Percentiles rank a stretch among this genome's conserved stretches.
Evolutionary conservation across 2,797 vertebrate species (phyloP).

Genomic region (Dendrocincla fuliginosa): DNA sequence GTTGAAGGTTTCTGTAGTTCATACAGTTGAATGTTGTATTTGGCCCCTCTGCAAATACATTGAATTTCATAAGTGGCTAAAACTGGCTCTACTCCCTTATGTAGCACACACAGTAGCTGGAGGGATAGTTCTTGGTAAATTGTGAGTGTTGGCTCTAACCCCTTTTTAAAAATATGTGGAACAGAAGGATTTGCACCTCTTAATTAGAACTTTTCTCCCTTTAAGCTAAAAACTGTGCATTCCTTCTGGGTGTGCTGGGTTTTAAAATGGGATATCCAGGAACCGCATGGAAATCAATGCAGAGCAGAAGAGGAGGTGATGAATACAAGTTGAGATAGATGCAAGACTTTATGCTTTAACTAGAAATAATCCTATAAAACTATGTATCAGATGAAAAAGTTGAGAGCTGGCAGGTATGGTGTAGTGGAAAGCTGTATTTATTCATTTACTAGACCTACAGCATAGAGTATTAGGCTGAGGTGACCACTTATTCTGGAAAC

Average conservation of each 20-base stretch:
- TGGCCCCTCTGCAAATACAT: slow-evolving; percentile 51
- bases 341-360: background rate
- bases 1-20: slow-evolving; percentile 58
- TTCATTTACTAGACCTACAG: slow-evolving; percentile 65
- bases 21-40: slow-evolving; percentile 57
- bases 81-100: slow-evolving; percentile 34
- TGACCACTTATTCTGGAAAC: slow-evolving; percentile 48
- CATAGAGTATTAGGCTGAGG: slow-evolving; percentile 42
- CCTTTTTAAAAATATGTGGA: slow-evolving; percentile 40
- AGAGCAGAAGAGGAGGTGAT: background rate
- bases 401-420: slow-evolving; percentile 4
- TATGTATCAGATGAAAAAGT: background rate
- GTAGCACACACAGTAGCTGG: slow-evolving; percentile 48
- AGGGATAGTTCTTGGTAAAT: slow-evolving; percentile 35
- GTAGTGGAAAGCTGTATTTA: slow-evolving; percentile 13
- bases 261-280: slow-evolving; percentile 10
- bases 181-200: slow-evolving; percentile 67
- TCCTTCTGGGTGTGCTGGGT: slow-evolving; percentile 1
- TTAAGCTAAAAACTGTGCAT: slow-evolving; percentile 12
- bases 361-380: slow-evolving; percentile 18
- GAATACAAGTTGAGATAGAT: background rate
- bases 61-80: slow-evolving; percentile 45
- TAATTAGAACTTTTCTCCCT: slow-evolving; percentile 58
- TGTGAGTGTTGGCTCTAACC: slow-evolving; percentile 54
- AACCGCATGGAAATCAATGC: background rate